Evolutionary conservation across 1,140 invertebrate genomes (phyloP), one percentile per base, ranked within the genome.

Genomic region (Hesperophylax magnus): DNA sequence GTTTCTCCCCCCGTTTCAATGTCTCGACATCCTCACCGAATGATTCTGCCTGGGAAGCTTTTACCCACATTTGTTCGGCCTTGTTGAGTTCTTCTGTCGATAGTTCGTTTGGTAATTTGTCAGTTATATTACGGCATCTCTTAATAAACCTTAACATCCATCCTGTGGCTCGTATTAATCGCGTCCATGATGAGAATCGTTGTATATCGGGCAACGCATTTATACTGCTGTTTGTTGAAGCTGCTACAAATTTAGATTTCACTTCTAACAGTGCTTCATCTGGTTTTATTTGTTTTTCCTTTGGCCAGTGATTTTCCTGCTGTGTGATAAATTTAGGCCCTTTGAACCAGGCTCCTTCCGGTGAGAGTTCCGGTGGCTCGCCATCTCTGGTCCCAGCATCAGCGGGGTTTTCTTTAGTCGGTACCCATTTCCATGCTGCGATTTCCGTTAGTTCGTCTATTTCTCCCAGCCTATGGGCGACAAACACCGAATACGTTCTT

Each of bases 401-500:
- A 0, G 85, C 85, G 11, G 82, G 77, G 54, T 86, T 86, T 0
- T 71, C 3, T 7, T 67, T 61, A 3, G 84, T 84, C 0, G 86
- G 85, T 7, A 87, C 20, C 85, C 86, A 86, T 9, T 81, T 65
- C 85, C 85, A 86, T 67, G 84, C 60, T 7, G 20, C 5, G 7
- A 39, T 17, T 1, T 81, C 27, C 1, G 85, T 85, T 1, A 84
- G 14, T 18, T 87, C 81, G 17, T 86, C 85, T 15, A 91, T 90
- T 81, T 87, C 84, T 0, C 81, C 81, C 0, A 89, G 74, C 15
- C 88, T 72, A 78, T 88, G 86, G 0, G 86, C 85, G 0, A 91
- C 87, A 80, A 86, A 91, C 0, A 85, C 78, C 60, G 85, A 86
- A 72, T 87, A 87, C 0, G 54, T 58, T 24, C 80, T 20, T 0